These are phyloP conservation scores for Streblospio benedicti DNA, from an alignment of 1,140 invertebrate genomes.

Conservation along the genomic window DNA sequence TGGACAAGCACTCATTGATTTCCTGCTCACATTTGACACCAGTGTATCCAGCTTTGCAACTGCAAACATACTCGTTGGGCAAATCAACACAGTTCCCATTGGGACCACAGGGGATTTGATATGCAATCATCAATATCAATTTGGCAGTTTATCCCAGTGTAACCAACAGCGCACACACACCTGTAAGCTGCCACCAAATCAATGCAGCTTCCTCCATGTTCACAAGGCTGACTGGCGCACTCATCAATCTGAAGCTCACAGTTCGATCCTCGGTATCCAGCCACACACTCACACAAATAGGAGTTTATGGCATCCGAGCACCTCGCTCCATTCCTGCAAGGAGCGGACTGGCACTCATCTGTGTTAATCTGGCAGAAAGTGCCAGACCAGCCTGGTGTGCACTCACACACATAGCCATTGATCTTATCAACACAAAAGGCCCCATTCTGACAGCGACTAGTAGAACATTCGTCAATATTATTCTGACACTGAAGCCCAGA, in stretches of 20 bases:
- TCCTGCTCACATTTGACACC: constrained; percentile 84
- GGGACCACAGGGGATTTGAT: constrained; percentile 16
- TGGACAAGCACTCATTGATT: constrained; percentile 54
- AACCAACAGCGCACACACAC: constrained; percentile 9
- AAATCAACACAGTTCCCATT: constrained; percentile 13
- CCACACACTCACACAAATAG: constrained; percentile 62
- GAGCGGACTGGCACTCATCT: constrained; percentile 52
- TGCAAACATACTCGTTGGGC: constrained; percentile 12
- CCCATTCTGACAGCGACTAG: constrained; percentile 72
- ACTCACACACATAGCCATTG: constrained; percentile 53
- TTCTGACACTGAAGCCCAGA: constrained; percentile 71
- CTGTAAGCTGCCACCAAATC: constrained; percentile 7
- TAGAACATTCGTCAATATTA: constrained; percentile 36
- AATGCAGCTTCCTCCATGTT: constrained; percentile 87
- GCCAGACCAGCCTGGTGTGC: constrained; percentile 88
- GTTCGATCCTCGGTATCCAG: constrained; percentile 81
- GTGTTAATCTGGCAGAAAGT: constrained; percentile 65
- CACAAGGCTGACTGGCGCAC: constrained; percentile 63
- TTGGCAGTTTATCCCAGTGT: constrained; percentile 17
- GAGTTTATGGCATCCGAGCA: constrained; percentile 61
- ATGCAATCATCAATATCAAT: constrained; percentile 16
- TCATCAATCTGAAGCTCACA: constrained; percentile 16
- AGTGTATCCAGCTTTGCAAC: constrained; percentile 16
- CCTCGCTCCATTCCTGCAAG: constrained; percentile 64
- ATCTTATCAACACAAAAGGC: constrained; percentile 69